Evolutionary conservation across 92 coral and sea anemone species (phyloP).

Genomic region (Actinostola sp.): DNA sequence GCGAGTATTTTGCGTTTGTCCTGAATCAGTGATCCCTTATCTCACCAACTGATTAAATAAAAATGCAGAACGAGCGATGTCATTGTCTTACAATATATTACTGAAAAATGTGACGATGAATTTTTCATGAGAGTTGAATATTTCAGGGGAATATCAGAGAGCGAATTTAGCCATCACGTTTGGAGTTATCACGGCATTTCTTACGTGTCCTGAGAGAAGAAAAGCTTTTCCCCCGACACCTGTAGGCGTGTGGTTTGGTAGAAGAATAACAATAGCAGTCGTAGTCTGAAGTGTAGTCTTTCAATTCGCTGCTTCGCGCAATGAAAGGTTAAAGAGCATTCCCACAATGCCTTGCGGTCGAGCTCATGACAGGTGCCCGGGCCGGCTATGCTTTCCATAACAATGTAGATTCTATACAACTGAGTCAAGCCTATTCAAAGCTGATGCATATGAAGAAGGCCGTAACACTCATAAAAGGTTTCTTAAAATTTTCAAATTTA

Average conservation of each 20-base stretch:
- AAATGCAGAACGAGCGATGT: too few relatives aligned
- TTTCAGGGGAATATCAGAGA: too few relatives aligned
- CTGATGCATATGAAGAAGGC: conserved; percentile 73
- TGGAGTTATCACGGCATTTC: too few relatives aligned
- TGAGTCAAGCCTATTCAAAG: not conserved
- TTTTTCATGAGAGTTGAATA: too few relatives aligned
- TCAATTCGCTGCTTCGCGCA: conserved; percentile 7
- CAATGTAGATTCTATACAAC: conserved; percentile 16
- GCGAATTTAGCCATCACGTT: too few relatives aligned
- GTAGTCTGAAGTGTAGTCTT: not conserved
- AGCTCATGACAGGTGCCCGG: conserved; percentile 10
- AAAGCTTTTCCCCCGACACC: too few relatives aligned
- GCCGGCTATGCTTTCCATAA: not conserved
- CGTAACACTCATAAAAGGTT: conserved; percentile 69
- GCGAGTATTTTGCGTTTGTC: not conserved
- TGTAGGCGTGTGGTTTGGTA: too few relatives aligned
- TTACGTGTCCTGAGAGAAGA: too few relatives aligned
- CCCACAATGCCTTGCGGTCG: conserved; percentile 24
- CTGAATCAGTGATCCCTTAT: conserved; percentile 12
- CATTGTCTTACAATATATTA: too few relatives aligned
- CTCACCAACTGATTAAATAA: not conserved
- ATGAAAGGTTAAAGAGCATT: conserved; percentile 16
- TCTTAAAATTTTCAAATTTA: conserved; percentile 55
- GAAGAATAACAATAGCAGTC: not conserved
- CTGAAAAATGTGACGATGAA: too few relatives aligned